Base-by-base conservation (phyloP, 1,140 invertebrate genomes). In the Dinothrombium tinctorium region DNA sequence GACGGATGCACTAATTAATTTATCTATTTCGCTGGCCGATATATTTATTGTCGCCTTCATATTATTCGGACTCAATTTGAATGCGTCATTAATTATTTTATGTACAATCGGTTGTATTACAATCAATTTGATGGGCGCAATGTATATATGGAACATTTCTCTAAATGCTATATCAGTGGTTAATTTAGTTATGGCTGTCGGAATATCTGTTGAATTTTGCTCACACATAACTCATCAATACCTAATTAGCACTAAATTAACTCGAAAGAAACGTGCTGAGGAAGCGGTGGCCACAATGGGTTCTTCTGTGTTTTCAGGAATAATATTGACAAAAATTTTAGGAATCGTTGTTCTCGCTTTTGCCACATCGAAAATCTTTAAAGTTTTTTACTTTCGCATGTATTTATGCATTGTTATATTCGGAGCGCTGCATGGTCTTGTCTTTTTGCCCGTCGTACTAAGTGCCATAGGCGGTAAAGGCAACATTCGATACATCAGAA, bases 381-480 rank as follows among this genome's bases (percentile, higher is more conserved):
- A 80, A 60, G 68, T 94, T 32, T 94, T 84, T 52, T 94, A 90
- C 56, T 94, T 94, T 57, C 71, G 86, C 52, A 92, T 92, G 87
- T 87, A 89, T 53, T 61, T 92, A 35, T 73, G 74, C 40, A 83
- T 94, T 43, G 81, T 92, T 1, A 47, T 89, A 17, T 71, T 89
- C 49, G 84, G 87, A 11, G 81, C 83, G 0, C 54, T 73, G 0
- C 83, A 92, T 53, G 84, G 86, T 2, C 64, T 94, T 37, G 67
- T 94, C 50, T 79, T 92, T 52, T 61, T 92, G 50, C 86, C 86
- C 1, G 79, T 87, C 0, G 52, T 92, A 12, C 70, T 98, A 39
- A 89, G 82, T 63, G 89, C 89, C 67, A 74, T 86, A 54, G 87
- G 44, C 15, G 24, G 37, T 6, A 38, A 38, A 38, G 12, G n/a